Base-by-base conservation (phyloP, 2,888 invertebrate species). In the Pachydiplax longipennis region DNA sequence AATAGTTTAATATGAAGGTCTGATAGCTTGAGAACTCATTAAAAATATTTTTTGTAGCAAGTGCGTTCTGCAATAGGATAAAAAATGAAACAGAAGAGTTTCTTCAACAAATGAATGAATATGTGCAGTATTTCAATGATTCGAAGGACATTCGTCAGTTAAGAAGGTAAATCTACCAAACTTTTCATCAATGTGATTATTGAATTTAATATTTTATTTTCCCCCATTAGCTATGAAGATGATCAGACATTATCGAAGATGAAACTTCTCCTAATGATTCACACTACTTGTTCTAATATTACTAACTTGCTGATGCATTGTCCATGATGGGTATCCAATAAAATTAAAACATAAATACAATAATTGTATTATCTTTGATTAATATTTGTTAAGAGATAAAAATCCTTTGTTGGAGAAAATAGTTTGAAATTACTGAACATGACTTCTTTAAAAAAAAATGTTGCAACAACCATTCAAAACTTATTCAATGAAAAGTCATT, bases 51-150 rank as follows among this genome's bases (percentile, higher is more conserved):
- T 18, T 13, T 58, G 0, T 15, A 83, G 83, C 83, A 53, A 25
- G 35, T 13, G 18, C 53, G 53, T 83, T 83, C 18, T 83, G 53
- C 53, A 31, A 48, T 1, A 53, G 83, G 53, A 53, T 83, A 25
- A 53, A 83, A 31, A 83, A 83, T 35, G 83, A 83, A 31, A 83
- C 83, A 5, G 83, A 83, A 53, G 83, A 83, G 15, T 83, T 83
- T 35, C 22, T 83, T 48, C 31, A 83, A 13, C 83, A 83, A 35
- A 31, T 83, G 13, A 15, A 18, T 5, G 53, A 83, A n/a, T 53
- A 83, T 25, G 35, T 8, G 4, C 12, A 18, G 2, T 15, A 53
- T 31, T 18, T 25, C 0, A 31, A 83, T 25, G 8, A 53, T 18
- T 25, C 13, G 10, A 35, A 13, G 25, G 18, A 25, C 13, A 31